These are phyloP conservation scores for Amblyjoppa fuscipennis DNA, from an alignment of 2,888 invertebrate genomes.

Conservation along the genomic window DNA sequence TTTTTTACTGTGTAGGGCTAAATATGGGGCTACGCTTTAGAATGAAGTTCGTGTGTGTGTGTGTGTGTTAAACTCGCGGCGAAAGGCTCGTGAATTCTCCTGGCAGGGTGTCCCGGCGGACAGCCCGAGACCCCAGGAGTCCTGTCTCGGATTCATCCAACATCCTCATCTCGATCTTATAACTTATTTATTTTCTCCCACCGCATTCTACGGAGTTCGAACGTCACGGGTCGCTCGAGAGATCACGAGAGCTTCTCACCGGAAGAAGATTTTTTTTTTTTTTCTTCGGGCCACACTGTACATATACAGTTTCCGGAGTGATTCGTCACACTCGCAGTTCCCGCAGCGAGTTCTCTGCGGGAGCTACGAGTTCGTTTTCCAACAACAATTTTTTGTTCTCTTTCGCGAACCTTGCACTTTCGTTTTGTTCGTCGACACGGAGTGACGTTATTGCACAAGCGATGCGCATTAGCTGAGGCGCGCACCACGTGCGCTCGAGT, in stretches of 20 bases:
- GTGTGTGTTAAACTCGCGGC: slow-evolving; percentile 17
- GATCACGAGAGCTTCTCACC: slow-evolving; percentile 11
- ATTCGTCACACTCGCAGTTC: slow-evolving; percentile 2
- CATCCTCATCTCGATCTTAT: slow-evolving; percentile 45
- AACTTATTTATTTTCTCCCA: slow-evolving; percentile 8
- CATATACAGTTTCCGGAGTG: not conserved
- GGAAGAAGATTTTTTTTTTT: not conserved
- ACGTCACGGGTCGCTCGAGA: slow-evolving; percentile 6
- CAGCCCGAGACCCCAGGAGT: slow-evolving; percentile 46
- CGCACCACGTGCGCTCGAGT: not conserved
- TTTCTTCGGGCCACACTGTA: not conserved
- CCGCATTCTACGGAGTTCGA: slow-evolving; percentile 1
- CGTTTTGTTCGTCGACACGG: not conserved
- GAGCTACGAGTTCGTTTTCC: slow-evolving; percentile 23
- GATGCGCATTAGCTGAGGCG: not conserved
- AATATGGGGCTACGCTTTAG: not conserved
- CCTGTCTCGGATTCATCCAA: slow-evolving; percentile 50
- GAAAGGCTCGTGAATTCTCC: slow-evolving; percentile 47
- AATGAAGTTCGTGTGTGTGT: not conserved
- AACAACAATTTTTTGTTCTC: slow-evolving; percentile 4
- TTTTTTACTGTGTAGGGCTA: no score
- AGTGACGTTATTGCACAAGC: slow-evolving; percentile 24
- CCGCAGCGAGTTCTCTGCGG: slow-evolving; percentile 35
- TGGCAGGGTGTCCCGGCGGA: slow-evolving; percentile 48
- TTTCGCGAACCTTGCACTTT: slow-evolving; percentile 1